phyloP scores from a whole-genome alignment of 2,888 invertebrate species.

The Synergus itoensis region DNA sequence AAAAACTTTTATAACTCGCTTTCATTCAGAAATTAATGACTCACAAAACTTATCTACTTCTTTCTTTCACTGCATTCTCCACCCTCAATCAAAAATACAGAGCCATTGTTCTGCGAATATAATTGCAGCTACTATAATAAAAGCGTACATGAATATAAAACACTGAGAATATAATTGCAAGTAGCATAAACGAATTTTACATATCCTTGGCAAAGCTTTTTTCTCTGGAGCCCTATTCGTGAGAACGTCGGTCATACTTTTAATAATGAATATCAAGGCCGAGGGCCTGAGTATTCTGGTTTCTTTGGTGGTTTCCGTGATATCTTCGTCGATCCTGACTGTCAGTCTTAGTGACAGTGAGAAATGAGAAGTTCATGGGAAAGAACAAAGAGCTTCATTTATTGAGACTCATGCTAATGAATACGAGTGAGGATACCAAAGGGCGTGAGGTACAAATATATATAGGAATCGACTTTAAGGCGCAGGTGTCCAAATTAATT shows the following conservation, averaged over 20 bases:
- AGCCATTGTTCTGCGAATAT: background rate
- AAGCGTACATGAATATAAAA: background rate
- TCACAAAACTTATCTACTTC: background rate
- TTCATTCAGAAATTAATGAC: background rate
- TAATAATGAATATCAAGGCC: slow-evolving; percentile 23
- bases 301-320: background rate
- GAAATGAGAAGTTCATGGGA: slow-evolving; percentile 28
- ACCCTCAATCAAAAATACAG: background rate
- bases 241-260: slow-evolving; percentile 3
- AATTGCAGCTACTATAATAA: background rate
- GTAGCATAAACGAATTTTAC: slow-evolving; percentile 2
- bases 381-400: slow-evolving; percentile 15
- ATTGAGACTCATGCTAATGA: slow-evolving; percentile 38
- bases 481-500: slow-evolving; percentile 45
- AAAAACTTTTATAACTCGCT: too few relatives aligned
- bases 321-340: slow-evolving; percentile 24
- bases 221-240: slow-evolving; percentile 1
- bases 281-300: slow-evolving; percentile 9
- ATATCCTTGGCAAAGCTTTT: background rate
- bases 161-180: slow-evolving; percentile 12
- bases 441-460: slow-evolving; percentile 22
- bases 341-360: slow-evolving; percentile 28
- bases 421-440: background rate
- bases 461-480: slow-evolving; percentile 42
- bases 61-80: background rate